Percentiles rank a stretch among this genome's conserved stretches.
phyloP scores from a whole-genome alignment of 1,140 invertebrate genomes.

The Condylostylus longicornis region DNA sequence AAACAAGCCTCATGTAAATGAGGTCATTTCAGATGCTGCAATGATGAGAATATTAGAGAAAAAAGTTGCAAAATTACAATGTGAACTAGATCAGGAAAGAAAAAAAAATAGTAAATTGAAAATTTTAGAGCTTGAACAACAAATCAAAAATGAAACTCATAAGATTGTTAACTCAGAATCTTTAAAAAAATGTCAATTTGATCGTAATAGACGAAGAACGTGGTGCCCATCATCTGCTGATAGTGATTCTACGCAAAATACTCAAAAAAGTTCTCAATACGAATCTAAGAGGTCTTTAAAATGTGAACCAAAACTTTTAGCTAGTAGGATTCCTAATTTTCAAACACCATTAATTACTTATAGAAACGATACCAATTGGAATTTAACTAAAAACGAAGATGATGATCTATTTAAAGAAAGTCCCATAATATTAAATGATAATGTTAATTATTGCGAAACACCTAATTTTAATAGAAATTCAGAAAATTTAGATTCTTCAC shows the following conservation, averaged over 20 bases:
- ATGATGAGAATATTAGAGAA: constrained; percentile 43
- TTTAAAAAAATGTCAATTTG: constrained; percentile 17
- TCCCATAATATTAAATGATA: neutral
- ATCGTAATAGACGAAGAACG: constrained; percentile 12
- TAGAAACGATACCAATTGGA: neutral
- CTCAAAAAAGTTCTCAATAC: neutral
- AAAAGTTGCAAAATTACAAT: constrained; percentile 31
- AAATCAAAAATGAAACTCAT: constrained; percentile 11
- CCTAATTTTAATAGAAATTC: neutral
- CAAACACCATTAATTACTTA: neutral
- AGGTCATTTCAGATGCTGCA: constrained; percentile 45
- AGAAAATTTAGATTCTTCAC: neutral
- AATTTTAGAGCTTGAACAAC: constrained; percentile 11
- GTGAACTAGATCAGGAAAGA: constrained; percentile 32
- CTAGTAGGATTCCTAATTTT: constrained; percentile 1
- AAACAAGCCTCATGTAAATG: constrained; percentile 57
- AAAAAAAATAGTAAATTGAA: constrained; percentile 13
- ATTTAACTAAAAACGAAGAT: constrained; percentile 16
- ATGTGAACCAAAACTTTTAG: too few species aligned
- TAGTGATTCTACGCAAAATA: neutral
- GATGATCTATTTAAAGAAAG: neutral
- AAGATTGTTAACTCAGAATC: constrained; percentile 22
- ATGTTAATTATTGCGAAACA: neutral
- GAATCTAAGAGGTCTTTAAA: too few species aligned
- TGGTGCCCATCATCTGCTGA: constrained; percentile 14